Base-by-base conservation (phyloP, 1,140 invertebrate genomes). In the Leguminivora glycinivorella region DNA sequence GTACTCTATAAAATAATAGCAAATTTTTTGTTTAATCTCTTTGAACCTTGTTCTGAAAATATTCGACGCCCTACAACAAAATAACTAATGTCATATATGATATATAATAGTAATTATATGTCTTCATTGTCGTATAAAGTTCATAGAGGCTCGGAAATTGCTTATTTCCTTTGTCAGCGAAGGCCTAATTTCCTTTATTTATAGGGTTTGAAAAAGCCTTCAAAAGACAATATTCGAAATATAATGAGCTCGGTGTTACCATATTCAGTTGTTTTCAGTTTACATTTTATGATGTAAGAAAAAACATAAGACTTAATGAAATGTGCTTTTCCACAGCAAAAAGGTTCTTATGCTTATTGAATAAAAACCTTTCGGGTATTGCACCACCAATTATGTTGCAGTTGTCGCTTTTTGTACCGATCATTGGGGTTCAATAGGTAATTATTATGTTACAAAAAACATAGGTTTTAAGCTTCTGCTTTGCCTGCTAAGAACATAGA, bases 201-300 rank as follows among this genome's bases (percentile, higher is more conserved):
- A 31, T 31, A 63, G n/a, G n/a, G n/a, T 63, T 34, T 63, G 58
- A 29, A 10, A 17, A 31, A 63, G 58, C 29, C 25, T 29, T 63
- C 19, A 34, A 63, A 29, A 63, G 58, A 14, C 25, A 29, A n/a
- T n/a, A n/a, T n/a, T 12, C 31, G 58, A 69, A 68, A 14, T 66
- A 75, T 75, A 75, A 74, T 73, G 74, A 71, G 74, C 73, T 70
- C 58, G 68, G 68, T 72, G 25, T 67, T 25, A 69, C 43, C 66
- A n/a, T 68, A 40, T 29, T 63, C 66, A 67, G 75, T n/a, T n/a
- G 2, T 9, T 47, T 47, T 19, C 0, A 12, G 43, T 47, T 10
- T 17, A 38, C 34, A 38, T 38, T 38, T 38, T 14, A 38, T 38
- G 14, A 38, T n/a, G n/a, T n/a, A n/a, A n/a, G n/a, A n/a, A n/a